Conservation (phyloP, 2,888 invertebrate species). For the Carpatolechia fugitivella region DNA sequence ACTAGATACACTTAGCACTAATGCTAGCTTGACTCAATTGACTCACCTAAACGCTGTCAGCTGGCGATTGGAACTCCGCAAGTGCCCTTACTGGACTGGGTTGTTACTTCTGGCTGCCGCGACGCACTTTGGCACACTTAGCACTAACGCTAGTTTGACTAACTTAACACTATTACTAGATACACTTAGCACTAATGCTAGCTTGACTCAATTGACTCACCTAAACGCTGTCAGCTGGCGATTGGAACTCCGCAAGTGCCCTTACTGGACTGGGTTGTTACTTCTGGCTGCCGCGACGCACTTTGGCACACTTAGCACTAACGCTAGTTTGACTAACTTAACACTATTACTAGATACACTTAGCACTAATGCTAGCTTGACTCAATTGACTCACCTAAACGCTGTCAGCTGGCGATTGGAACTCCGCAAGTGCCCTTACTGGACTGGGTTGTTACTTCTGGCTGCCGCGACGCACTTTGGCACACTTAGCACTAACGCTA, state of each 20-base stretch:
- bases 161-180: not conserved
- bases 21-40: slow-evolving; percentile 81
- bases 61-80: not conserved
- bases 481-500: not conserved
- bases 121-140: not conserved
- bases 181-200: not conserved
- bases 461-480: not conserved
- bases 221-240: not conserved
- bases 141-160: not conserved
- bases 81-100: not conserved
- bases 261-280: not conserved
- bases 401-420: not conserved
- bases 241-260: not conserved
- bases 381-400: slow-evolving; percentile 61
- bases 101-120: not conserved
- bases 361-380: slow-evolving; percentile 71
- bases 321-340: not conserved
- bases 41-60: not conserved
- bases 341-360: too few species aligned
- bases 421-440: not conserved
- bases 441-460: not conserved
- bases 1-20: not conserved
- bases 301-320: not conserved
- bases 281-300: not conserved
- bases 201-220: slow-evolving; percentile 82